A percentile compares a stretch with the other conserved stretches of the same genome.
phyloP scores from a whole-genome alignment of 2,797 vertebrate species.

The Phoebastria nigripes region DNA sequence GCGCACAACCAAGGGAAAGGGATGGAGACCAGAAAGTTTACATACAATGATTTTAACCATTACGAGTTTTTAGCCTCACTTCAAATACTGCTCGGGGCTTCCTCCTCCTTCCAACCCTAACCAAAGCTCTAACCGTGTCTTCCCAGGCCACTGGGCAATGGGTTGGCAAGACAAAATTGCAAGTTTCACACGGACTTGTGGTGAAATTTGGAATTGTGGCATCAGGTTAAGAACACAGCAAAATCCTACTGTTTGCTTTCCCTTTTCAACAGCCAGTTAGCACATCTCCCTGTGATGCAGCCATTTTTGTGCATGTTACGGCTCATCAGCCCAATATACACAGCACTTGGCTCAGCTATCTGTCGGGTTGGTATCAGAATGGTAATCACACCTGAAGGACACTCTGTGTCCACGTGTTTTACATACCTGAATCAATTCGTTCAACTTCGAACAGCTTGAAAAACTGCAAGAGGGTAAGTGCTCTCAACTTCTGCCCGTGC shows the following conservation, averaged over 20 bases:
- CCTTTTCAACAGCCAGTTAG: background rate
- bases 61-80: background rate
- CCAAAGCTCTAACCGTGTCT: background rate
- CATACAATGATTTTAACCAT: background rate
- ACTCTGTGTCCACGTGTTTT: background rate
- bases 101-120: background rate
- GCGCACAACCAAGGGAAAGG: background rate
- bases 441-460: background rate
- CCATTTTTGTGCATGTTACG: background rate
- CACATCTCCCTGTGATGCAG: background rate
- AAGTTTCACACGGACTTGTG: fast-evolving
- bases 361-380: background rate
- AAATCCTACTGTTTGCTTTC: background rate
- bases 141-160: background rate
- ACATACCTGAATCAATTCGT: background rate
- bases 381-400: background rate
- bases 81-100: background rate
- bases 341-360: background rate
- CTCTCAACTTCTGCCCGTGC: background rate
- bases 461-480: background rate
- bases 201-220: background rate
- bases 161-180: background rate
- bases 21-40: background rate
- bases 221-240: background rate
- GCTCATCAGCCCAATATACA: background rate